phyloP scores from a whole-genome alignment of 2,797 vertebrate species.

The Girardinus metallicus region DNA sequence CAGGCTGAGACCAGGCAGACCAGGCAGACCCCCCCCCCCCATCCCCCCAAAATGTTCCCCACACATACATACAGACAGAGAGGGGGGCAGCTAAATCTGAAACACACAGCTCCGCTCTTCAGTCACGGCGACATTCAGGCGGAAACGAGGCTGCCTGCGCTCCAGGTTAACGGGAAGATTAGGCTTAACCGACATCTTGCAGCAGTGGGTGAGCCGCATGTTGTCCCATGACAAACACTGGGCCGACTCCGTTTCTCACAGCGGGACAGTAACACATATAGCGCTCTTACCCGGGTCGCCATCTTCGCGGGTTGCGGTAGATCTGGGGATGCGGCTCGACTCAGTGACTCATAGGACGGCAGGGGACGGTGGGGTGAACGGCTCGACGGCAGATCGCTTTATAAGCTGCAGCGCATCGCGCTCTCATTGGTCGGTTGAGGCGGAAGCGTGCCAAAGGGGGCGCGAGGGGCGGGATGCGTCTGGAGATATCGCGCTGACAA shows the following conservation, averaged over 20 bases:
- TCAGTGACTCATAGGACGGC: conserved; percentile 39
- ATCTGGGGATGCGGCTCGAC: conserved; percentile 46
- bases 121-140: conserved; percentile 57
- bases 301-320: conserved; percentile 71
- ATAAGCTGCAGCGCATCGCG: conserved; percentile 53
- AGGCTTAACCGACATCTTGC: conserved; percentile 50
- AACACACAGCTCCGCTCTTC: background rate
- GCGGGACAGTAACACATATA: background rate
- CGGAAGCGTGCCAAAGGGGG: conserved; percentile 47
- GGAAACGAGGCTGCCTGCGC: background rate
- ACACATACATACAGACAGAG: background rate
- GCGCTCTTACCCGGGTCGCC: conserved; percentile 81
- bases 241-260: accelerated
- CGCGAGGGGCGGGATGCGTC: background rate
- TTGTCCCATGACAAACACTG: background rate
- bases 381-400: conserved; percentile 45
- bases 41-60: background rate
- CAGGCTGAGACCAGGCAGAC: conserved; percentile 5
- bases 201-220: background rate
- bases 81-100: background rate
- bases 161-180: background rate
- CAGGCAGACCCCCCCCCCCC: too few relatives aligned
- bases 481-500: background rate
- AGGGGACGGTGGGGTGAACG: conserved; percentile 30
- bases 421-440: conserved; percentile 62